Base-by-base conservation (phyloP, 2,113 vertebrate species). In the Psilopsiagon aymara region DNA sequence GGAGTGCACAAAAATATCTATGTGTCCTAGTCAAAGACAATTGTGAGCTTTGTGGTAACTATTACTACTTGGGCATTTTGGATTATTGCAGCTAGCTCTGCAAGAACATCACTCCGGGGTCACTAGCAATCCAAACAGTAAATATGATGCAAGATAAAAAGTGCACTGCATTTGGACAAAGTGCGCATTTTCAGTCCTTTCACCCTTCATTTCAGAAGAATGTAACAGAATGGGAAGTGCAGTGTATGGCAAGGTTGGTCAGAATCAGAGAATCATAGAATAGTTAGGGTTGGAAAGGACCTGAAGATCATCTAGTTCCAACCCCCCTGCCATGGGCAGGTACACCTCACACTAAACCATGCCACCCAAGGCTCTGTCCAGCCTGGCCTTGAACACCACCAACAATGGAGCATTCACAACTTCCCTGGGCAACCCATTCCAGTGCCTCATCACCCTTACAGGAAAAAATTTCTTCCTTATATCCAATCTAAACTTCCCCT, bases 161-260 rank as follows among this genome's bases (percentile, higher is more conserved):
- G 43, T 63, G 31, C 28, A 53, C 21, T 11, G 8, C 43, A 7
- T 43, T 59, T 53, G 19, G 62, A 14, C n/a, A 70, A 5, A 1
- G 18, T 28, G 33, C 29, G 20, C 10, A 7, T 60, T 73, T 73
- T 60, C 52, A 73, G 11, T 60, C 15, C 28, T 8, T 64, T 76
- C 47, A 21, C 17, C 18, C 31, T 75, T 73, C 17, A 59, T 47
- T 31, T 75, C 33, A 46, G 25, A 82, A 67, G n/a, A 66, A 35
- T 13, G 6, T 28, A 70, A 57, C 1, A 64, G 37, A 69, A 53
- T 39, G 19, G 37, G 67, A 64, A 63, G 25, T 55, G n/a, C 20
- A 59, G 53, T 11, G 35, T 73, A 74, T 0, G 0, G 27, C 46
- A 70, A 53, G 29, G 47, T 5, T 17, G 11, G n/a, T 39, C 35